Evolutionary conservation across 2,888 invertebrate species (phyloP), one percentile per base, ranked within the genome.

Genomic region (Drosophila mayaguana): DNA sequence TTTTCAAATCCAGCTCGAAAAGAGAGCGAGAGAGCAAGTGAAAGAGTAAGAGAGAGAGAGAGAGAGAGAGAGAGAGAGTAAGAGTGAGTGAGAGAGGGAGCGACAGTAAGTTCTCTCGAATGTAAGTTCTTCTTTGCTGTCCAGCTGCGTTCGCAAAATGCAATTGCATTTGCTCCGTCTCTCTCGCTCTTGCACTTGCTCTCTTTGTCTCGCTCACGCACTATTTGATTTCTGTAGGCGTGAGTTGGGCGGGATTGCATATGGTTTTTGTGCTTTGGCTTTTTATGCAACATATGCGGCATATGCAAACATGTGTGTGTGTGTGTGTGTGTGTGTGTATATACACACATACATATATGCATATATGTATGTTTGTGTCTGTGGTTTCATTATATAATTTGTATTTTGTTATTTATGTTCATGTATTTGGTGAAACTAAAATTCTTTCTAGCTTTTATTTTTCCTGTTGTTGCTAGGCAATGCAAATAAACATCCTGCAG

Each of bases 281-380:
- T 83, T 88, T 85, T 81, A 79, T 88, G 83, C 85, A 86, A 85
- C 85, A 88, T 88, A 86, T 86, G 85, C 80, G 69, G 76, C 81
- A 76, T 73, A 63, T 75, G 60, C 59, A 70, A 50, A 20, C 54
- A 45, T 51, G 22, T 57, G 14, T 22, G 14, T 46, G 22, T 36
- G 42, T 32, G 16, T 36, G 9, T 56, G 25, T 48, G 18, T 34
- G 14, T 36, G 36, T 46, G 34, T 32, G 12, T 7, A 6, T 36
- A 16, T 36, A 14, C 36, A 38, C 16, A 38, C 6, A 14, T 14
- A 34, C 0, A 14, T 16, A 36, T 36, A 36, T 14, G 2, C 2
- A 36, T 36, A 36, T 36, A 36, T 16, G 14, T 36, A 14, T 36
- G 2, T 7, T 18, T 28, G 12, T 55, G 42, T 32, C 9, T 43